Evolutionary conservation across 1,140 invertebrate genomes (phyloP).

Genomic region (Amyelois transitella): DNA sequence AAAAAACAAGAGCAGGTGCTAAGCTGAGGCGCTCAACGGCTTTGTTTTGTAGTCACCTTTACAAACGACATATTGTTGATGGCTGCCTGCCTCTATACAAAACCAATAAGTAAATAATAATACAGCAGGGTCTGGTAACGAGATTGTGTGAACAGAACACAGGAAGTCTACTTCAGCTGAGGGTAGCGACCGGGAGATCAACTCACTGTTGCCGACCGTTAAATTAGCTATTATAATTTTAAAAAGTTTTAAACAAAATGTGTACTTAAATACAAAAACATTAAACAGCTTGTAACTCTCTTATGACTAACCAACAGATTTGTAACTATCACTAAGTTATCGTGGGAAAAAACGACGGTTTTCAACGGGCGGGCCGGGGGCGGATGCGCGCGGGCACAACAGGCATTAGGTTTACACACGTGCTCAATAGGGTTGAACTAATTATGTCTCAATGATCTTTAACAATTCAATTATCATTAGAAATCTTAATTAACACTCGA

Average conservation of each 20-base stretch:
- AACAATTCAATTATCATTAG: background rate
- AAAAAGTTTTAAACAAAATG: background rate
- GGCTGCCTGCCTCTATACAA: conserved; percentile 51
- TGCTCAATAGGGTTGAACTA: conserved; percentile 37
- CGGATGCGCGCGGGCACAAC: conserved; percentile 46
- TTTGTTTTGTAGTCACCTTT: conserved; percentile 67
- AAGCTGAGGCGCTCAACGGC: conserved; percentile 46
- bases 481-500: background rate
- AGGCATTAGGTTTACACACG: conserved; percentile 37
- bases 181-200: conserved; percentile 22
- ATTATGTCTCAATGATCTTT: conserved; percentile 16
- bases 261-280: background rate
- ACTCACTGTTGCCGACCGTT: conserved; percentile 13
- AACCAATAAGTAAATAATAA: conserved; percentile 65
- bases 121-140: conserved; percentile 42
- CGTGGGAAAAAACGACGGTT: conserved; percentile 59
- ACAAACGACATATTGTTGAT: conserved; percentile 63
- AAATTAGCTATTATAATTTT: background rate
- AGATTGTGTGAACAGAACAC: conserved; percentile 51
- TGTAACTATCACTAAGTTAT: conserved; percentile 38
- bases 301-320: conserved; percentile 29
- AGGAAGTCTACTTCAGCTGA: conserved; percentile 49
- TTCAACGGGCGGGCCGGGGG: conserved; percentile 41
- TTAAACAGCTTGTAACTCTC: conserved; percentile 14
- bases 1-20: conserved; percentile 56